A percentile compares a stretch with the other conserved stretches of the same genome.
Conservation (phyloP, 2,113 vertebrate genomes). For the Rattus rattus region DNA sequence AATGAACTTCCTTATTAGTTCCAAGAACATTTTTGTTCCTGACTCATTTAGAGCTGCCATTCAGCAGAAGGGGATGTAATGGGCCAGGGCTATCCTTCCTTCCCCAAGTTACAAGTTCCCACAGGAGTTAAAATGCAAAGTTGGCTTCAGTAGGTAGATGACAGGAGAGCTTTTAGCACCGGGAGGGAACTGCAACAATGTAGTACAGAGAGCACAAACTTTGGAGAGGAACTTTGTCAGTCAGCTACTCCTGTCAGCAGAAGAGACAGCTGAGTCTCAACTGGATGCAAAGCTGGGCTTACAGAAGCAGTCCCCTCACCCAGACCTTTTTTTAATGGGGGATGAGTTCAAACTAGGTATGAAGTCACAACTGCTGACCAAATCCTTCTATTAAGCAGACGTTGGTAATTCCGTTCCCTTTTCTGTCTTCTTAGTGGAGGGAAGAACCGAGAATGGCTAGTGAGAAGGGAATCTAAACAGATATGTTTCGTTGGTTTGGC, state of each 20-base stretch:
- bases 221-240: background rate
- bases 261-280: background rate
- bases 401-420: background rate
- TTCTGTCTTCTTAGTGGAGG: background rate
- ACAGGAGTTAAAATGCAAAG: background rate
- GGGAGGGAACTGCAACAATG: background rate
- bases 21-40: background rate
- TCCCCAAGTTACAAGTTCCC: background rate
- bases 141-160: background rate
- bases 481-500: background rate
- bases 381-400: background rate
- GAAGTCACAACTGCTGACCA: background rate
- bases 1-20: conserved; percentile 2
- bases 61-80: background rate
- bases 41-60: background rate
- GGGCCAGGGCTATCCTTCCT: background rate
- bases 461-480: background rate
- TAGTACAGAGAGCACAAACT: background rate
- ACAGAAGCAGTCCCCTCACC: background rate
- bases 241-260: background rate
- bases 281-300: background rate
- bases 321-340: background rate
- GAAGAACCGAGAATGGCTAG: background rate
- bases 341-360: background rate
- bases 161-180: background rate